Percentiles rank a stretch among this genome's conserved stretches.
Conservation (phyloP, 2,113 vertebrate species). For the Gracilinanus agilis region DNA sequence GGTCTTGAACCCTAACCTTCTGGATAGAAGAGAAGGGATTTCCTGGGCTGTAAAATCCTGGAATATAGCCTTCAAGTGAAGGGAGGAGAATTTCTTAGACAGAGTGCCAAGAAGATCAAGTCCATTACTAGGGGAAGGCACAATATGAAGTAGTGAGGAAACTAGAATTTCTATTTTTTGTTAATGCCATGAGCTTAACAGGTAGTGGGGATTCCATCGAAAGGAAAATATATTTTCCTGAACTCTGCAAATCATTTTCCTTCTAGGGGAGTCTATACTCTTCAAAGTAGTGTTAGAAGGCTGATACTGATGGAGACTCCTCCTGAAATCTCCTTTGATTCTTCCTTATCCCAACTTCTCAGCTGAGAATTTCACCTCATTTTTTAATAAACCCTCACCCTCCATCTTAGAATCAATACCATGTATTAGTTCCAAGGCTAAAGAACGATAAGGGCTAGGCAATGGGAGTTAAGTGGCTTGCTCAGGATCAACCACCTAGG, state of each 20-base stretch:
- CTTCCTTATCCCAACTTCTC: neutral
- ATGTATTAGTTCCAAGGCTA: too few species aligned
- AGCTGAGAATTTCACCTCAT: neutral
- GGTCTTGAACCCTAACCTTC: neutral
- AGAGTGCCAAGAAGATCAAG: neutral
- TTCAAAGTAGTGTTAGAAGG: neutral
- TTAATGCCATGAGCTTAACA: neutral
- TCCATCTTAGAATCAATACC: too few species aligned
- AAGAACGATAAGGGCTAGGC: too few species aligned
- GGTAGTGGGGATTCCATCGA: neutral
- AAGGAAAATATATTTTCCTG: neutral
- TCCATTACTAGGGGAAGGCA: neutral
- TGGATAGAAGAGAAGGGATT: neutral
- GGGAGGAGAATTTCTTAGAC: neutral
- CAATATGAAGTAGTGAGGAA: neutral
- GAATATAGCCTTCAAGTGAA: neutral
- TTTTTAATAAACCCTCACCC: neutral
- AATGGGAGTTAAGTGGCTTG: too few species aligned
- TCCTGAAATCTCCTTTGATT: neutral
- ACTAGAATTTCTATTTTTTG: neutral
- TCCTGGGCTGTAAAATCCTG: neutral
- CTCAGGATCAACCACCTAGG: too few species aligned
- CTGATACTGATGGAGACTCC: neutral
- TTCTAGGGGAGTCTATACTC: neutral
- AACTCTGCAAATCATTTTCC: neutral